Evolutionary conservation across 2,797 vertebrate species (phyloP), one percentile per base, ranked within the genome.

Genomic region (Pampus argenteus): DNA sequence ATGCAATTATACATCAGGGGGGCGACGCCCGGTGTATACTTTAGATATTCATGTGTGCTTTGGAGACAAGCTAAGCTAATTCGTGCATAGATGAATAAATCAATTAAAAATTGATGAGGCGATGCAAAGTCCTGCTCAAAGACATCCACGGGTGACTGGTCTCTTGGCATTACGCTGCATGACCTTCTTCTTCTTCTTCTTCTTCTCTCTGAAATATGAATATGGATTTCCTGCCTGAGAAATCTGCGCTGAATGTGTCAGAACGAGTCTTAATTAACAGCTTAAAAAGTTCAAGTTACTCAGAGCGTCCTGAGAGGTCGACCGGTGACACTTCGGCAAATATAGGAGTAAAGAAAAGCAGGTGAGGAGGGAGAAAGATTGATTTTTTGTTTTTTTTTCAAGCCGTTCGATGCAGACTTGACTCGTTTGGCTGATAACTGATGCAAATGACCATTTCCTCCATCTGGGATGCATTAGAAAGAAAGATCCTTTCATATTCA

Each of bases 31-130:
- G 44, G 17, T 74, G 72, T 74, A 80, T 76, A 57, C 66, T 75
- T 74, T 58, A 69, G 57, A 86, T 70, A 79, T 66, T 57, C 62
- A 68, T 72, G 76, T 78, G 77, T 75, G 70, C 75, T 78, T 68
- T 66, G 60, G 71, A 88, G 64, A 84, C 63, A 63, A 78, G 85
- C 58, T 52, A 52, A 64, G 68, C 72, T 80, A 51, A 85, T 83
- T 76, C 56, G 76, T 79, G 87, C 87, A 84, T 87, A 82, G 80
- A 90, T 88, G 71, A 90, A 90, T 89, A 83, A 90, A 86, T 87
- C 84, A 72, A 84, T 89, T 48, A 65, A 79, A 82, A 74, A 85
- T 77, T 62, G 56, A 86, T 85, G 81, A 81, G 75, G 69, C 64
- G 4, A 59, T 44, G 56, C 58, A 65, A 78, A 72, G 73, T 80